Conservation (phyloP, 2,888 invertebrate genomes). For the Dione vanillae region DNA sequence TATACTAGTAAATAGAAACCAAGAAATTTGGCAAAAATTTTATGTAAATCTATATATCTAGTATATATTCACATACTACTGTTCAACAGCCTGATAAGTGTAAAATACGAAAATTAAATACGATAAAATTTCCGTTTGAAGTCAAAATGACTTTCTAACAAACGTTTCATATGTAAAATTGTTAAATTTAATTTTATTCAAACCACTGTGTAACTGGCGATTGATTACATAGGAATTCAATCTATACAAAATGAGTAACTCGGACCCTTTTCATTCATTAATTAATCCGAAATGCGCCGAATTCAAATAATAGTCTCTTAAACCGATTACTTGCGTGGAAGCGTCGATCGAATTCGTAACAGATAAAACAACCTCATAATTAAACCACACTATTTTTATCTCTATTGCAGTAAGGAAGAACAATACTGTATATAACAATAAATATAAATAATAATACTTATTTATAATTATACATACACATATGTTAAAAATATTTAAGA, state of each 20-base stretch:
- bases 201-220: constrained; percentile 50
- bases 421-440: not conserved
- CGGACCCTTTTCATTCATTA: constrained; percentile 77
- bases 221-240: constrained; percentile 69
- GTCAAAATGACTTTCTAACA: not conserved
- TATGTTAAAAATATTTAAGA: no score
- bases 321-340: constrained; percentile 70
- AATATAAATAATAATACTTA: no score
- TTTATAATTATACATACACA: no score
- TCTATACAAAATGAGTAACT: constrained; percentile 70
- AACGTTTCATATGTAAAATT: constrained; percentile 12
- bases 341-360: constrained; percentile 67
- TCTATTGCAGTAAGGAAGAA: constrained; percentile 1
- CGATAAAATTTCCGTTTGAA: not conserved
- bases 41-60: no score
- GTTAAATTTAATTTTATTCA: constrained; percentile 37
- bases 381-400: constrained; percentile 51
- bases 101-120: not conserved
- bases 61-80: not conserved
- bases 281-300: constrained; percentile 74
- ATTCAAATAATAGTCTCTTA: constrained; percentile 74
- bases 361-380: constrained; percentile 49
- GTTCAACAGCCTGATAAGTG: not conserved
- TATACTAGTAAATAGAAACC: no score
- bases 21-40: no score